phyloP scores from a whole-genome alignment of 2,888 invertebrate genomes.

The Rhimphoctona megacephalus region DNA sequence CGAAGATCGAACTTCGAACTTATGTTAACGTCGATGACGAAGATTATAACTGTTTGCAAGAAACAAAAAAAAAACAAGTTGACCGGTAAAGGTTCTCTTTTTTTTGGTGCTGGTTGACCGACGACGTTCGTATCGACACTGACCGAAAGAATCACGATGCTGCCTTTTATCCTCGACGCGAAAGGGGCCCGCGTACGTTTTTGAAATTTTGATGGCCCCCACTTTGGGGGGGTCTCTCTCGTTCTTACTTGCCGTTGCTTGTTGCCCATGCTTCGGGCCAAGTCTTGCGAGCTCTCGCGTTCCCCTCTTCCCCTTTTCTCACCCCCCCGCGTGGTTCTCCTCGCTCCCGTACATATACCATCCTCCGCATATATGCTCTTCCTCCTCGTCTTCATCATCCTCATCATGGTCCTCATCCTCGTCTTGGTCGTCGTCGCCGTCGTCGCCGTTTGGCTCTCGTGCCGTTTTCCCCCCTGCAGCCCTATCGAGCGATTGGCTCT shows the following conservation, averaged over 20 bases:
- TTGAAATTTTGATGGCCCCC: constrained; percentile 85
- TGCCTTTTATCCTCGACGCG: constrained; percentile 85
- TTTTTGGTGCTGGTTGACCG: constrained; percentile 77
- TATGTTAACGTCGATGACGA: constrained; percentile 53
- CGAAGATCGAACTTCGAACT: constrained; percentile 67
- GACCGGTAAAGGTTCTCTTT: constrained; percentile 50
- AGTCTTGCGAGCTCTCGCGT: constrained; percentile 52
- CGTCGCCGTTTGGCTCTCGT: constrained; percentile 47
- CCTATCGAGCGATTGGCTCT: constrained; percentile 58
- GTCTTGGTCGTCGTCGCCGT: constrained; percentile 34
- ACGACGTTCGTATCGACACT: constrained; percentile 84
- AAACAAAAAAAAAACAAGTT: constrained; percentile 42
- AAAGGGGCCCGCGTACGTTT: constrained; percentile 85
- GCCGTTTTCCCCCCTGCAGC: constrained; percentile 61
- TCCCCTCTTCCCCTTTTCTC: constrained; percentile 31
- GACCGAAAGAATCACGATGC: constrained; percentile 84
- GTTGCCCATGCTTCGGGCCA: constrained; percentile 60
- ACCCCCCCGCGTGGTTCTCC: constrained; percentile 40
- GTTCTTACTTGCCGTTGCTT: constrained; percentile 51
- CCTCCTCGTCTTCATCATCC: constrained; percentile 29
- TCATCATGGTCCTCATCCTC: constrained; percentile 43
- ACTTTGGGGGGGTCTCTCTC: constrained; percentile 73
- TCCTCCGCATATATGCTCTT: constrained; percentile 21
- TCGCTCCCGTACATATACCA: constrained; percentile 43
- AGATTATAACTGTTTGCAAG: constrained; percentile 38